Evolutionary conservation across 2,113 vertebrate species (phyloP).

Genomic region (Eidolon helvum): DNA sequence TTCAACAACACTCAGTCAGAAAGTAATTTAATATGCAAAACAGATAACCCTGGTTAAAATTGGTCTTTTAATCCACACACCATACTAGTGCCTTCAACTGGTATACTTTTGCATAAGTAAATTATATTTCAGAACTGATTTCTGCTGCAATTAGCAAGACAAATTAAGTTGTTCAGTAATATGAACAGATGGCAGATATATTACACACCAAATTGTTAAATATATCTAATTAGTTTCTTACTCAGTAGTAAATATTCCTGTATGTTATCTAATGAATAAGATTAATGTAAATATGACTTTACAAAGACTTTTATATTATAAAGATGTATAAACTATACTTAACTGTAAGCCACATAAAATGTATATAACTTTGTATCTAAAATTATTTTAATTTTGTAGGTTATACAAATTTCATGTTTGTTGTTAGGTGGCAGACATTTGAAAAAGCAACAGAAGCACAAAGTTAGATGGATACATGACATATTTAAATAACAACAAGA

Average conservation of each 20-base stretch:
- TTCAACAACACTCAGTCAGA: background rate
- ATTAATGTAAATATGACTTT: background rate
- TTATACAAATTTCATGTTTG: background rate
- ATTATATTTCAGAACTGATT: background rate
- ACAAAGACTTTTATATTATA: background rate
- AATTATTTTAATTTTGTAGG: background rate
- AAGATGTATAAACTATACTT: background rate
- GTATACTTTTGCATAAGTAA: background rate
- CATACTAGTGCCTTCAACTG: background rate
- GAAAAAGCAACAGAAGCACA: background rate
- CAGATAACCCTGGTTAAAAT: background rate
- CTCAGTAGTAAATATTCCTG: background rate
- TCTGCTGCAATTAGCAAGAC: slow-evolving; percentile 44
- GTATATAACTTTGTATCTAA: background rate
- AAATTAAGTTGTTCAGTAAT: slow-evolving; percentile 53
- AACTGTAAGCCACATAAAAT: background rate
- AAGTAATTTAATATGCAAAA: background rate
- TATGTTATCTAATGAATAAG: background rate
- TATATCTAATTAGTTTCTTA: slow-evolving; percentile 49
- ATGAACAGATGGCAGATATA: slow-evolving; percentile 62
- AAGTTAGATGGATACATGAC: too few species aligned
- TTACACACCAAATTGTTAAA: slow-evolving; percentile 61
- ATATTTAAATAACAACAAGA: background rate
- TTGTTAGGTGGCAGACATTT: background rate
- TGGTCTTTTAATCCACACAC: background rate